These are phyloP conservation scores for Linnaemya tessellans DNA, from an alignment of 2,888 invertebrate genomes.

Conservation along the genomic window DNA sequence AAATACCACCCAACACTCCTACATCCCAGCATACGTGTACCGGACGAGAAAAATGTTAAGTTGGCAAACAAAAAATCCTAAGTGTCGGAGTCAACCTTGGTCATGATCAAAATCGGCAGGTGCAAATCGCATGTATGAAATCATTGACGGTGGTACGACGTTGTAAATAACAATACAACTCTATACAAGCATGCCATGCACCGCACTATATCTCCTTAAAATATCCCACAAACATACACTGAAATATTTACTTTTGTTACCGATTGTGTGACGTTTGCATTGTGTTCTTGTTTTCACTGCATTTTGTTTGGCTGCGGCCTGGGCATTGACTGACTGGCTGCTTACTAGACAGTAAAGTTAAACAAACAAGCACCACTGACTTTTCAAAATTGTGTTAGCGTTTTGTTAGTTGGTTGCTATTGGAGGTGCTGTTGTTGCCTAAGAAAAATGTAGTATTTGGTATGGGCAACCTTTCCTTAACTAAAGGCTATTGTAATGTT, in stretches of 20 bases:
- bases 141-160: constrained; percentile 71
- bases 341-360: constrained; percentile 62
- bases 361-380: constrained; percentile 43
- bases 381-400: constrained; percentile 40
- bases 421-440: not conserved
- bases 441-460: not conserved
- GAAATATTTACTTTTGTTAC: constrained; percentile 5
- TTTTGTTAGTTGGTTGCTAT: constrained; percentile 33
- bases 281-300: constrained; percentile 52
- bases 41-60: not conserved
- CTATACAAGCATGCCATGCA: constrained; percentile 28
- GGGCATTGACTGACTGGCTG: constrained; percentile 31
- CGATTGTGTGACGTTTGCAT: constrained; percentile 21
- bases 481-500: not conserved
- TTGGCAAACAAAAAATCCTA: constrained; percentile 39
- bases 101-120: constrained; percentile 72
- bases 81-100: constrained; percentile 70
- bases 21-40: constrained; percentile 17
- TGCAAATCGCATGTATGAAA: constrained; percentile 72
- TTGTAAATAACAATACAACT: constrained; percentile 66
- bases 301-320: constrained; percentile 23
- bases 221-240: not conserved
- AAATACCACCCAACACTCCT: constrained; percentile 8
- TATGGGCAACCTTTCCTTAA: constrained; percentile 36
- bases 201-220: not conserved